A percentile compares a stretch with the other conserved stretches of the same genome.
phyloP scores from a whole-genome alignment of 37 sponge, comb jelly and placozoan genomes.

The Ephydatia muelleri region DNA sequence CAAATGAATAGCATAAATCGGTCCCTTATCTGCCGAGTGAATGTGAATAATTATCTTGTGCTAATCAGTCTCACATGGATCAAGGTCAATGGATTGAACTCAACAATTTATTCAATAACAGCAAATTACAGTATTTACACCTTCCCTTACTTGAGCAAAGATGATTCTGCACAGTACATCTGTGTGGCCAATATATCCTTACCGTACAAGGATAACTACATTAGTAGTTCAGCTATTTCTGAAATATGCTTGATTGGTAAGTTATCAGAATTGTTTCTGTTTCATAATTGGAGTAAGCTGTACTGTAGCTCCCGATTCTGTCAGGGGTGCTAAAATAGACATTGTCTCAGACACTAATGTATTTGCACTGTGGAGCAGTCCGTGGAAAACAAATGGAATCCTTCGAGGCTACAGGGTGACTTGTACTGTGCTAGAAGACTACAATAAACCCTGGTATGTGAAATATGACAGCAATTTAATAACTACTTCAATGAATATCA shows the following conservation, averaged over 20 bases:
- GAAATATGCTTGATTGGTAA: not conserved
- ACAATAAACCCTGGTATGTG: not conserved
- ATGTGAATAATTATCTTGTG: not conserved
- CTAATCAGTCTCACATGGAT: not conserved
- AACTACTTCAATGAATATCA: not conserved
- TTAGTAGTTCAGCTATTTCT: not conserved
- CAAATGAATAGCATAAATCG: no score
- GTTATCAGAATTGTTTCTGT: no score
- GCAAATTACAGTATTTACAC: not conserved
- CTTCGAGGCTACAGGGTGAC: not conserved
- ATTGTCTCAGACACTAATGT: not conserved
- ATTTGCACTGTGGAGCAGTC: not conserved
- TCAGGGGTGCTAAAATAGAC: not conserved
- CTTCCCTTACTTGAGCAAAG: not conserved
- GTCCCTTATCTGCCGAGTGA: not conserved
- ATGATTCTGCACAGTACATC: not conserved
- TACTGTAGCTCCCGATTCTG: not conserved
- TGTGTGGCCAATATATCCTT: not conserved
- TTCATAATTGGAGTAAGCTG: not conserved
- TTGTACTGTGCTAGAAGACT: not conserved
- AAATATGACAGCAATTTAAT: not conserved
- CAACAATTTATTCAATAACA: not conserved
- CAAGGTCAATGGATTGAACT: not conserved
- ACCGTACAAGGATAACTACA: not conserved
- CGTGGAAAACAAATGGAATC: not conserved